Evolutionary conservation across 2,888 invertebrate species (phyloP).

Genomic region (Portevinia maculata): DNA sequence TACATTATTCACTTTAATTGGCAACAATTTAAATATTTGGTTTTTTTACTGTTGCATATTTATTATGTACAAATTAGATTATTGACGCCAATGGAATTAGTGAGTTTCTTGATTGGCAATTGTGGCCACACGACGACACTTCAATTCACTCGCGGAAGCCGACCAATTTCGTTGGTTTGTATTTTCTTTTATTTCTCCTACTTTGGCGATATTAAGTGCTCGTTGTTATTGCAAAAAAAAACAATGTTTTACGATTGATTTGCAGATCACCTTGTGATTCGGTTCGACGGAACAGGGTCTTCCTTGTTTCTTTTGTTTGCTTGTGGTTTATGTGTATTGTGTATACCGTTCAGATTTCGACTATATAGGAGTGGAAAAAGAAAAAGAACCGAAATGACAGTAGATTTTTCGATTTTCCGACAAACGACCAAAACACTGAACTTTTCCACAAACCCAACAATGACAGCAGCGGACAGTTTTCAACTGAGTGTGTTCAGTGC

Average conservation of each 20-base stretch:
- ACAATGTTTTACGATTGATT: conserved; percentile 19
- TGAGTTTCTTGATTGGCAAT: background rate
- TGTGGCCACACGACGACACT: background rate
- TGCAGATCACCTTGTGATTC: conserved; percentile 16
- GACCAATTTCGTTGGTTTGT: background rate
- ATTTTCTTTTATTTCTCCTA: background rate
- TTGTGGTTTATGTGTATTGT: background rate
- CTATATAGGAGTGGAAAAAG: background rate
- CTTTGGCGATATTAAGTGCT: too few relatives aligned
- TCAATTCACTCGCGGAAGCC: conserved; percentile 3
- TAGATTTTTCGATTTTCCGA: conserved; percentile 17
- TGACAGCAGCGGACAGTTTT: background rate
- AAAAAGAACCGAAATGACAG: background rate
- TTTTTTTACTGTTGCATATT: conserved; percentile 6
- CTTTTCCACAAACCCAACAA: background rate
- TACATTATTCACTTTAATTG: conserved; percentile 12
- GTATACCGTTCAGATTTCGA: conserved; percentile 4
- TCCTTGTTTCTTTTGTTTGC: background rate
- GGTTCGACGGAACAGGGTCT: background rate
- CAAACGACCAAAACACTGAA: background rate
- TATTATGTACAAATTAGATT: background rate
- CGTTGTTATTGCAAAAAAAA: conserved; percentile 16
- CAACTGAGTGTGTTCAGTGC: background rate
- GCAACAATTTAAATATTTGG: background rate
- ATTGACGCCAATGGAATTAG: background rate